Conservation (phyloP, 2,797 vertebrate genomes). For the Cottoperca gobio region DNA sequence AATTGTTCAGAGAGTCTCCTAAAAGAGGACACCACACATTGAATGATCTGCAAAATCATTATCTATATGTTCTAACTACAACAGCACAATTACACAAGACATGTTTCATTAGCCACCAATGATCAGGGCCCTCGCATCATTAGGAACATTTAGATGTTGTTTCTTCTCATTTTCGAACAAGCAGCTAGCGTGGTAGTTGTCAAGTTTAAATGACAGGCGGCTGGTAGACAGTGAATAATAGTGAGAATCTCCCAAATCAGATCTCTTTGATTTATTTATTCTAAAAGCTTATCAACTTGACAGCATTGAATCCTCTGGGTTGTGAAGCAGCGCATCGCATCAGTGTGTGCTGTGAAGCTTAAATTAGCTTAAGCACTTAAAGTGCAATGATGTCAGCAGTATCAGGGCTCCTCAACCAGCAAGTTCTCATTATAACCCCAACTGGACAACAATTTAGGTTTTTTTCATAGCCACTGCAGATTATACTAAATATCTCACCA, state of each 20-base stretch:
- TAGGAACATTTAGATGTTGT: neutral
- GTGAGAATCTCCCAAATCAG: neutral
- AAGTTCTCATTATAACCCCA: neutral
- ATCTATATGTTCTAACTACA: neutral
- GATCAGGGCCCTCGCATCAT: neutral
- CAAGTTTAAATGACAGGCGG: neutral
- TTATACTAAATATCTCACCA: too few relatives aligned
- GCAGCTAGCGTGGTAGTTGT: constrained; percentile 11
- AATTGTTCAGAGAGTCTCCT: constrained; percentile 3
- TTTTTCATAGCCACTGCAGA: neutral
- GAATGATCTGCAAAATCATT: neutral
- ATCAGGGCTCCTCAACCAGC: neutral
- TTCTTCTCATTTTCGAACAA: neutral
- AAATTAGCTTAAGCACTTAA: neutral
- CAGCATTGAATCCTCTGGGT: neutral
- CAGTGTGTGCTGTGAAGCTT: neutral
- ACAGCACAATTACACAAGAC: neutral
- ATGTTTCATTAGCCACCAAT: neutral
- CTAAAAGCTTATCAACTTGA: neutral
- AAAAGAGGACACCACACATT: neutral
- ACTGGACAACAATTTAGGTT: neutral
- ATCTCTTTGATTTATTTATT: too few relatives aligned
- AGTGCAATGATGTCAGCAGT: neutral
- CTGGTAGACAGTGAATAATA: neutral
- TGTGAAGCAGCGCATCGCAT: neutral